These are phyloP conservation scores for Geodia barretti DNA, from an alignment of 37 sponge, comb jelly and placozoan species.

Conservation along the genomic window DNA sequence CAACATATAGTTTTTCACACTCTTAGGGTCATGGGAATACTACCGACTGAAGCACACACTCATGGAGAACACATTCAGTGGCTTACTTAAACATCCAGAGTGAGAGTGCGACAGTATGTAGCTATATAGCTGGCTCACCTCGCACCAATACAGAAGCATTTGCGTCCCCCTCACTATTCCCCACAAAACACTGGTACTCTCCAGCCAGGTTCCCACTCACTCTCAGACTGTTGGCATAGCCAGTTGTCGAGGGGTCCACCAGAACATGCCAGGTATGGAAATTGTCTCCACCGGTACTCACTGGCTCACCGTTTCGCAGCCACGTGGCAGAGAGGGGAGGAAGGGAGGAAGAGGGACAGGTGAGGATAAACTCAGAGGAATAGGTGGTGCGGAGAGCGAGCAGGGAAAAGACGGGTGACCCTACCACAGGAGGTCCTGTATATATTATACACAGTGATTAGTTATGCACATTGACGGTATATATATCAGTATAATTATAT, in stretches of 20 bases:
- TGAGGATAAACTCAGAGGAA: slow-evolving; percentile 39
- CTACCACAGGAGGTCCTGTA: slow-evolving; percentile 36
- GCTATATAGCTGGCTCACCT: slow-evolving; percentile 7
- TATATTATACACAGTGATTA: neutral
- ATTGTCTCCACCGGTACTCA: neutral
- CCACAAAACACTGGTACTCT: slow-evolving; percentile 17
- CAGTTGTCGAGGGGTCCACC: neutral
- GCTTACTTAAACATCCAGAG: too few species aligned
- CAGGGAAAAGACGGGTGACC: slow-evolving; percentile 30
- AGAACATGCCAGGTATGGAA: neutral
- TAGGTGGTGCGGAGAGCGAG: slow-evolving; percentile 1
- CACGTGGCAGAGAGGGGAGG: slow-evolving; percentile 50
- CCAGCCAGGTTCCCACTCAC: slow-evolving; percentile 24
- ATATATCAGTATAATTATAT: neutral
- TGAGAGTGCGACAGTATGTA: neutral
- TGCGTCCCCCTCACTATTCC: slow-evolving; percentile 6
- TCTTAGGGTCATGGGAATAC: too few species aligned
- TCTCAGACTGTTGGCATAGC: slow-evolving; percentile 23
- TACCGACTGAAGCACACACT: too few species aligned
- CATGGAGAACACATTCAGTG: too few species aligned
- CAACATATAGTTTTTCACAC: too few species aligned
- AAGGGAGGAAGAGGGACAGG: slow-evolving; percentile 25
- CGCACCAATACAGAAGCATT: neutral
- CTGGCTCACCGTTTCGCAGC: slow-evolving; percentile 26
- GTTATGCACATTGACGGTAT: neutral